phyloP scores from a whole-genome alignment of 2,888 invertebrate genomes.

The Cheilosia vernalis region DNA sequence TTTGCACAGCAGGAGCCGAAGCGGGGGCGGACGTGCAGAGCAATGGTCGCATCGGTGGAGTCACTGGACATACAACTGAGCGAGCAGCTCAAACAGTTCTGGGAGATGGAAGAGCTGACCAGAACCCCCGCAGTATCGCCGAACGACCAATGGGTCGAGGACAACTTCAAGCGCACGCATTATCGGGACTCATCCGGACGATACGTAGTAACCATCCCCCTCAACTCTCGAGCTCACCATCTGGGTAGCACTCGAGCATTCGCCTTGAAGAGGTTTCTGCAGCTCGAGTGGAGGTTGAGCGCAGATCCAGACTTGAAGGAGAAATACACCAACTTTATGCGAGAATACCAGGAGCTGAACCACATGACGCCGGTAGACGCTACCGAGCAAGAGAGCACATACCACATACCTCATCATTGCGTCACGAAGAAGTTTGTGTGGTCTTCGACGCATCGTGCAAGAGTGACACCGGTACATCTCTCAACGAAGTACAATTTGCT shows the following conservation, averaged over 20 bases:
- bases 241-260: constrained; percentile 7
- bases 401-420: constrained; percentile 32
- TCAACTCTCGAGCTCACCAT: not conserved
- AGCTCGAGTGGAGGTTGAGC: constrained; percentile 7
- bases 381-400: not conserved
- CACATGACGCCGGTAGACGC: not conserved
- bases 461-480: not conserved
- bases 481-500: constrained; percentile 14
- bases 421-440: constrained; percentile 7
- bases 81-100: constrained; percentile 3
- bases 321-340: not conserved
- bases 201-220: constrained; percentile 12
- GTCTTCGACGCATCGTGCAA: not conserved
- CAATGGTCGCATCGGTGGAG: not conserved
- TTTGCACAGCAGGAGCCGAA: constrained; percentile 1
- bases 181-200: constrained; percentile 19
- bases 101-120: constrained; percentile 21
- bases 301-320: constrained; percentile 12
- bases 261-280: constrained; percentile 27
- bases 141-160: constrained; percentile 35
- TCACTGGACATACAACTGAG: not conserved
- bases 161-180: constrained; percentile 17
- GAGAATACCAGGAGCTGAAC: constrained; percentile 5
- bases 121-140: not conserved
- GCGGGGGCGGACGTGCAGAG: not conserved